phyloP scores from a whole-genome alignment of 2,888 invertebrate species.

The Lepidochrysops patricia region DNA sequence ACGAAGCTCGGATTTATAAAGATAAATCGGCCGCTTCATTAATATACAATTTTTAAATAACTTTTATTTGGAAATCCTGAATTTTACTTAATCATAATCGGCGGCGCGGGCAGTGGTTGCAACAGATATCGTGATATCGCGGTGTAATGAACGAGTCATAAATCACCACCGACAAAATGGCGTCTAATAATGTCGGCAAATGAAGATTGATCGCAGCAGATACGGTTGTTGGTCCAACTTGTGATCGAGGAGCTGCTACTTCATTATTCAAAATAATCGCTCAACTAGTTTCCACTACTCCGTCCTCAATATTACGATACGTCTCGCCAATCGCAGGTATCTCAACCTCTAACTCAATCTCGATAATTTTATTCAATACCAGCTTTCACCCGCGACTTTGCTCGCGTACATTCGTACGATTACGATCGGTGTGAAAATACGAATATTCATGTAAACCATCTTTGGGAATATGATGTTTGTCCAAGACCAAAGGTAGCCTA shows the following conservation, averaged over 20 bases:
- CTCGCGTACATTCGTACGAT: too few species aligned
- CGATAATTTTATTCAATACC: too few species aligned
- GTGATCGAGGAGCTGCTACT: background rate
- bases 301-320: background rate
- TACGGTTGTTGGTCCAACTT: conserved; percentile 2
- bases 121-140: background rate
- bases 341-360: background rate
- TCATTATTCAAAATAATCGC: background rate
- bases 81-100: background rate
- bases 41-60: background rate
- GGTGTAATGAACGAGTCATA: background rate
- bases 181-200: conserved; percentile 12
- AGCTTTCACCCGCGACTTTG: too few species aligned
- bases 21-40: background rate
- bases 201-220: conserved; percentile 11
- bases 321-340: background rate
- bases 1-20: background rate
- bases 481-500: too few species aligned
- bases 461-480: too few species aligned
- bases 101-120: background rate
- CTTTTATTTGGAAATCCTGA: background rate
- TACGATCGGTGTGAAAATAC: too few species aligned
- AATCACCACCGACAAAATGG: conserved; percentile 9
- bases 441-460: too few species aligned
- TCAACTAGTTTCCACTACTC: background rate